Evolutionary conservation across 64 coral and sea anemone genomes (phyloP).

Genomic region (Stichodactyla helianthus): DNA sequence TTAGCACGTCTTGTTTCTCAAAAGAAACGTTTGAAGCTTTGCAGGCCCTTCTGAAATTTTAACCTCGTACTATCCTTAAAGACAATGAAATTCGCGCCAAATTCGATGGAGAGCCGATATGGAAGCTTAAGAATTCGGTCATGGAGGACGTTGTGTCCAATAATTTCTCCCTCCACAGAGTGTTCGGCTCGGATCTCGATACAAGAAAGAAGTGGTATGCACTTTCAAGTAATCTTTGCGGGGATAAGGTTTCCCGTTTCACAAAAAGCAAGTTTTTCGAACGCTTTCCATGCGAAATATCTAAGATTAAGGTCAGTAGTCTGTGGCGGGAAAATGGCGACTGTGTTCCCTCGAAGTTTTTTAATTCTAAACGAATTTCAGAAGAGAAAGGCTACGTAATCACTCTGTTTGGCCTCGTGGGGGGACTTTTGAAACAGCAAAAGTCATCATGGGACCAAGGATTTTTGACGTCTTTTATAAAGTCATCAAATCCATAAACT

Average conservation of each 20-base stretch:
- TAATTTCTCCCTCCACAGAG: slow-evolving; percentile 8
- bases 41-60: too few species aligned
- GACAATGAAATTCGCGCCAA: too few species aligned
- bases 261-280: slow-evolving; percentile 2
- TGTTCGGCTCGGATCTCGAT: slow-evolving; percentile 2
- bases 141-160: not conserved
- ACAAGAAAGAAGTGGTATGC: slow-evolving; percentile 6
- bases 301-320: not conserved
- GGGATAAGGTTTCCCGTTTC: slow-evolving; percentile 1
- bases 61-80: too few species aligned
- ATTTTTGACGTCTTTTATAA: not conserved
- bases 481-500: not conserved
- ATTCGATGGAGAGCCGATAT: not conserved
- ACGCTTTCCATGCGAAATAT: not conserved
- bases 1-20: too few species aligned
- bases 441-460: not conserved
- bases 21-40: too few species aligned
- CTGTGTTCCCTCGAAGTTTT: not conserved
- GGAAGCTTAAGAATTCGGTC: not conserved
- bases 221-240: not conserved
- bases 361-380: not conserved
- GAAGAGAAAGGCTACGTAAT: not conserved
- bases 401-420: slow-evolving; percentile 9
- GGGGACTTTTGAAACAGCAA: slow-evolving; percentile 9
- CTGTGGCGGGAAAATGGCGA: slow-evolving; percentile 37